These are phyloP conservation scores for Neomonachus schauinslandi DNA, from an alignment of 2,113 vertebrate species.

Conservation along the genomic window DNA sequence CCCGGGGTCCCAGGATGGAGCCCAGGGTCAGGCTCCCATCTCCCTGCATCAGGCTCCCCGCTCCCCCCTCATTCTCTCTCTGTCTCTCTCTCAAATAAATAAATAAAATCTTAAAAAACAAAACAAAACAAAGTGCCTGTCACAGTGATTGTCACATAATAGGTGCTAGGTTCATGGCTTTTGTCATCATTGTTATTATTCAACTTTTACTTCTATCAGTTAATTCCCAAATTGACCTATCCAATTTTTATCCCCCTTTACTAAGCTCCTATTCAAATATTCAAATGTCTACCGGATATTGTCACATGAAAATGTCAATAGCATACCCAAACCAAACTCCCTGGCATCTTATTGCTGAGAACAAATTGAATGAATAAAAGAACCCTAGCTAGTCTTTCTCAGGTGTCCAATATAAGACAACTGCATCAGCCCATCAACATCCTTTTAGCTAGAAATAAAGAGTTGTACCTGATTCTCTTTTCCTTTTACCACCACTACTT, in stretches of 20 bases:
- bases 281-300: not conserved
- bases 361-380: not conserved
- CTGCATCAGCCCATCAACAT: not conserved
- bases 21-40: not conserved
- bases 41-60: not conserved
- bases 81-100: not conserved
- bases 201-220: not conserved
- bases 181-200: not conserved
- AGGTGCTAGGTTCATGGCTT: not conserved
- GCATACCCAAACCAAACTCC: not conserved
- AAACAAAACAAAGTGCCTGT: not conserved
- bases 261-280: not conserved
- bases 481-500: not conserved
- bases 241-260: not conserved
- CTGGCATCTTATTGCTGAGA: not conserved
- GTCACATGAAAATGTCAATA: not conserved
- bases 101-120: not conserved
- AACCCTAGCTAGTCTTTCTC: not conserved
- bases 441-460: not conserved
- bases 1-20: not conserved
- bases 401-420: not conserved
- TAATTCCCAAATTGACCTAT: not conserved
- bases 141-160: not conserved
- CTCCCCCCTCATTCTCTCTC: not conserved
- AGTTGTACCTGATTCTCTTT: not conserved